Evolutionary conservation across 1,140 invertebrate genomes (phyloP).

Genomic region (Heliconius hewitsoni): DNA sequence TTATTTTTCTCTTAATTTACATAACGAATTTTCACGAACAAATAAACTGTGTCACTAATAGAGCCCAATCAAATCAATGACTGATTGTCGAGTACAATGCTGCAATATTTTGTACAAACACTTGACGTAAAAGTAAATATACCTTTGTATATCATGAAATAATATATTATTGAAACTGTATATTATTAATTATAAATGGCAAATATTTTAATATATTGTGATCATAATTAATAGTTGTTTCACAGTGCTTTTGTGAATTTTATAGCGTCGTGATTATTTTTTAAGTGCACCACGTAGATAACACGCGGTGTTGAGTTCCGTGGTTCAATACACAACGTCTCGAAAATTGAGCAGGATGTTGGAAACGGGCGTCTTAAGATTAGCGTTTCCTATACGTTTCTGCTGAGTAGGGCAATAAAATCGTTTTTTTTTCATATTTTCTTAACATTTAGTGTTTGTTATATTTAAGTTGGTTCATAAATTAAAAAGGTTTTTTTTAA

Average conservation of each 20-base stretch:
- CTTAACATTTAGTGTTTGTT: too few species aligned
- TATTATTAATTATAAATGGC: not conserved
- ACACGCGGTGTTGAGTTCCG: too few species aligned
- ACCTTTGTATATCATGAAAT: constrained; percentile 22
- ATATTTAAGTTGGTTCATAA: too few species aligned
- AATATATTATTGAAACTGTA: not conserved
- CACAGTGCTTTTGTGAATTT: not conserved
- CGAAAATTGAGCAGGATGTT: too few species aligned
- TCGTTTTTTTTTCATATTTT: too few species aligned
- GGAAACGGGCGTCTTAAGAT: too few species aligned
- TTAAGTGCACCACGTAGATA: not conserved
- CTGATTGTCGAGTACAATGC: constrained; percentile 27
- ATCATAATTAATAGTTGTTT: not conserved
- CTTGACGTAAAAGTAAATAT: constrained; percentile 18
- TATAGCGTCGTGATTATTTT: not conserved
- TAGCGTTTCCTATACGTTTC: too few species aligned
- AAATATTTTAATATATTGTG: not conserved
- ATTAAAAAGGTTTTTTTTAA: too few species aligned
- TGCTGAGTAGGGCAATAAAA: too few species aligned
- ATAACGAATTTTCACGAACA: constrained; percentile 23
- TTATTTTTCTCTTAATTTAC: constrained; percentile 23
- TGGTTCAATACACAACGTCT: too few species aligned
- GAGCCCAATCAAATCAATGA: constrained; percentile 30
- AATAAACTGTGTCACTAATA: constrained; percentile 31
- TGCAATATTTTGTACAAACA: constrained; percentile 25